Conservation (phyloP, 2,113 vertebrate species). For the Excalfactoria chinensis region DNA sequence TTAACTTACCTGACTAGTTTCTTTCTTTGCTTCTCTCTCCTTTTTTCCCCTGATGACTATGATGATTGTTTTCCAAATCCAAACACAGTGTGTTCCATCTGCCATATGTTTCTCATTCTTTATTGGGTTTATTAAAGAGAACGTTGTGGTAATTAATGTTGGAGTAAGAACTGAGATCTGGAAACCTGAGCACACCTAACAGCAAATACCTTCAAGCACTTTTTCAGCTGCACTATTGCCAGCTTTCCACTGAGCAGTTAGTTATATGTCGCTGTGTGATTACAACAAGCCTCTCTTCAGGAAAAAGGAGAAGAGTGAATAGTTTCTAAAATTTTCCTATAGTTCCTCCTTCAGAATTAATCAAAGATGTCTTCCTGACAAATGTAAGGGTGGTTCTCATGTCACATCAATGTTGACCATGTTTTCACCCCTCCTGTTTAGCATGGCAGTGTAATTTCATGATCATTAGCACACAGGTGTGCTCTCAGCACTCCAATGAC, state of each 20-base stretch:
- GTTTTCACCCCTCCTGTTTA: not conserved
- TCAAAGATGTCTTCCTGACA: not conserved
- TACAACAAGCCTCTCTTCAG: not conserved
- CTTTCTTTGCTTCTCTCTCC: not conserved
- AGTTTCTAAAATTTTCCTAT: not conserved
- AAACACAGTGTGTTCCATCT: conserved; percentile 24
- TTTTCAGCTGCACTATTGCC: not conserved
- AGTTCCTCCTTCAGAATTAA: not conserved
- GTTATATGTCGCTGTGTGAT: not conserved
- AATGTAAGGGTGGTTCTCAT: not conserved
- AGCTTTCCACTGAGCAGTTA: not conserved
- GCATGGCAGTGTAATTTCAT: not conserved
- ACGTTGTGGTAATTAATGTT: not conserved
- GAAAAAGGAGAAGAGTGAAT: not conserved
- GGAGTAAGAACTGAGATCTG: not conserved
- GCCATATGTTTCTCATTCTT: not conserved
- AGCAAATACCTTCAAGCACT: not conserved
- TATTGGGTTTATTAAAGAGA: not conserved
- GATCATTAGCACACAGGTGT: conserved; percentile 3
- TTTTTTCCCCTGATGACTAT: not conserved
- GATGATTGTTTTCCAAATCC: conserved; percentile 7
- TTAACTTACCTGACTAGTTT: not conserved
- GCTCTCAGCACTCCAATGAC: not conserved
- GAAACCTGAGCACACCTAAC: not conserved
- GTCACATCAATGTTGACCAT: not conserved